phyloP scores from a whole-genome alignment of 1,140 invertebrate species.

The Acarapis woodi region DNA sequence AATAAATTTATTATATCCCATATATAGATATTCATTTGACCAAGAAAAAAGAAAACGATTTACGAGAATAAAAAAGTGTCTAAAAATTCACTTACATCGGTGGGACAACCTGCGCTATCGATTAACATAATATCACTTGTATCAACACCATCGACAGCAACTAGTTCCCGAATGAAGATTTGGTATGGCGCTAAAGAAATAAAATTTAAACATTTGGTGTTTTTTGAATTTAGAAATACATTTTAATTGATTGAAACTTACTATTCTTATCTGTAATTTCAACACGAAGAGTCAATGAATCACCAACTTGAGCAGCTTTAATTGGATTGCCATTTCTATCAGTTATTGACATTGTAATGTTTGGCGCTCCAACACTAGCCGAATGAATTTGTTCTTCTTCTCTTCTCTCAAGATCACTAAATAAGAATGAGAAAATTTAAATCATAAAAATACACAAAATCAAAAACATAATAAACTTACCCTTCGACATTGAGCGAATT shows the following conservation, averaged over 20 bases:
- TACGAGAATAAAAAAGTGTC: no score
- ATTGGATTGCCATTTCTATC: constrained; percentile 20
- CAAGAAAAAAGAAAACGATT: neutral
- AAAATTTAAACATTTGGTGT: neutral
- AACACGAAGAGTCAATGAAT: constrained; percentile 51
- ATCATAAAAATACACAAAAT: neutral
- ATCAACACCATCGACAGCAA: constrained; percentile 71
- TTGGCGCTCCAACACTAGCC: constrained; percentile 53
- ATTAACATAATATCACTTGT: constrained; percentile 55
- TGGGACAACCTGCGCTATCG: constrained; percentile 40
- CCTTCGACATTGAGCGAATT: constrained; percentile 14
- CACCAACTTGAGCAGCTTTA: constrained; percentile 18
- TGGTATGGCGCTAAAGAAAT: constrained; percentile 35
- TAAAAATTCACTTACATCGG: no score
- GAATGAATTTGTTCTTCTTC: constrained; percentile 19
- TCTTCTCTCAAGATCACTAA: neutral
- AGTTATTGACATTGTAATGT: constrained; percentile 71
- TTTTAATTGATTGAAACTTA: constrained; percentile 7
- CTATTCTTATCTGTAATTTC: constrained; percentile 43
- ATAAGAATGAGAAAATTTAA: neutral
- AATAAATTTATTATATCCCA: neutral
- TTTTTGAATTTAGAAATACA: neutral
- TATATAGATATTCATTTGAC: neutral
- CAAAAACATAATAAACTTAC: constrained; percentile 12
- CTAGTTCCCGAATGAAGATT: constrained; percentile 69